A percentile compares a stretch with the other conserved stretches of the same genome.
phyloP scores from a whole-genome alignment of 2,113 vertebrate genomes.

The Paradoxurus hermaphroditus region DNA sequence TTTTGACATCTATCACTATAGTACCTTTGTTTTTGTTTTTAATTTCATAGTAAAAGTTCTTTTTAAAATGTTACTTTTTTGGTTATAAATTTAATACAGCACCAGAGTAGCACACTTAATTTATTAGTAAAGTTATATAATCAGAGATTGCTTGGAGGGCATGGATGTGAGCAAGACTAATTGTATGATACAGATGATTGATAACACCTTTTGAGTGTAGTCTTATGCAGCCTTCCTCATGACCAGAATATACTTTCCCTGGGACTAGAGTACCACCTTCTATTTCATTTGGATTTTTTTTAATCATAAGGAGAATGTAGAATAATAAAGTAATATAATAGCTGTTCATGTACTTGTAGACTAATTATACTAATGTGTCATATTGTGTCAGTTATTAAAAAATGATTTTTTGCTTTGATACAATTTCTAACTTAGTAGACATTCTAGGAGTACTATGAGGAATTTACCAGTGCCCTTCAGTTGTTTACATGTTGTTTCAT shows the following conservation, averaged over 20 bases:
- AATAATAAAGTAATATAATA: not conserved
- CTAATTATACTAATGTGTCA: not conserved
- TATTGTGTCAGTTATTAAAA: slow-evolving; percentile 11
- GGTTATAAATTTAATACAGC: not conserved
- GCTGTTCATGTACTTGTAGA: not conserved
- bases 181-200: not conserved
- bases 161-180: not conserved
- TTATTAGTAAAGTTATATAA: not conserved
- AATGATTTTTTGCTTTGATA: not conserved
- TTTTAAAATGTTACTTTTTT: not conserved
- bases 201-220: not conserved
- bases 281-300: not conserved
- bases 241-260: not conserved
- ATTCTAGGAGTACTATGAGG: not conserved
- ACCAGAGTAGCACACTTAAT: not conserved
- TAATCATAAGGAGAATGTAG: not conserved
- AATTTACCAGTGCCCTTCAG: not conserved
- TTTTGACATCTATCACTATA: not conserved
- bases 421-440: slow-evolving; percentile 12
- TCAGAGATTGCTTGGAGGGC: slow-evolving; percentile 9
- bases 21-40: slow-evolving; percentile 13
- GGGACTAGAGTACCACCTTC: not conserved
- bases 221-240: not conserved
- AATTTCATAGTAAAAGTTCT: not conserved
- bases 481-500: slow-evolving; percentile 1